Base-by-base conservation (phyloP, 2,113 vertebrate genomes). In the Diglossa brunneiventris region DNA sequence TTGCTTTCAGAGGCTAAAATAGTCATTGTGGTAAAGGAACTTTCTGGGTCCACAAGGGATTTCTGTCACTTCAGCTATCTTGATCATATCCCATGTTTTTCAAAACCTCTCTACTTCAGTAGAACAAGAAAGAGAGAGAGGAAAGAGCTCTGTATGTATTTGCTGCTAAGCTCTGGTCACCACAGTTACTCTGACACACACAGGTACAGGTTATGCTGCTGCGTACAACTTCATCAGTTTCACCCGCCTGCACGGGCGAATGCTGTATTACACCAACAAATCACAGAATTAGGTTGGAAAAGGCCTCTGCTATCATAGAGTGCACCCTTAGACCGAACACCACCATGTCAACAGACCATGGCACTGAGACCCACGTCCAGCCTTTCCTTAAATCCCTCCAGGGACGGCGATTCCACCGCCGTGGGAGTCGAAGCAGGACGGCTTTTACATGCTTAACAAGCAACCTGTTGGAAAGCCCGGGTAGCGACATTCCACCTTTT, bases 191-290 rank as follows among this genome's bases (percentile, higher is more conserved):
- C 14, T 3, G 53, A 35, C 35, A 23, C 13, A 46, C 19, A 44
- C 3, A 2, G 1, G 18, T 12, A 31, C 1, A 22, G 20, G n/a
- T 30, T 14, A 16, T 4, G 18, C 5, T 27, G 68, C 61, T 14
- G 27, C 2, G 24, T 6, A 23, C 15, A 31, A 24, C 64, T 63
- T 49, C 0, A 30, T 3, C 64, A 17, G 50, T 23, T 44, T 33
- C 33, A 61, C 0, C 37, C 0, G 1, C n/a, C 11, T 0, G 10
- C 47, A 19, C 3, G 4, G 7, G 8, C 16, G 15, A 58, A 44
- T 24, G 44, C 20, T 20, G 23, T 3, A 13, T 3, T 5, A 26
- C 42, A 22, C 0, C 11, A 33, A 31, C 16, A 50, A 44, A 35
- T 23, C 61, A 55, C 14, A 53, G 13, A 42, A 37, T 42, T 21